Base-by-base conservation (phyloP, 2,888 invertebrate species). In the Chrysomela aeneicollis region DNA sequence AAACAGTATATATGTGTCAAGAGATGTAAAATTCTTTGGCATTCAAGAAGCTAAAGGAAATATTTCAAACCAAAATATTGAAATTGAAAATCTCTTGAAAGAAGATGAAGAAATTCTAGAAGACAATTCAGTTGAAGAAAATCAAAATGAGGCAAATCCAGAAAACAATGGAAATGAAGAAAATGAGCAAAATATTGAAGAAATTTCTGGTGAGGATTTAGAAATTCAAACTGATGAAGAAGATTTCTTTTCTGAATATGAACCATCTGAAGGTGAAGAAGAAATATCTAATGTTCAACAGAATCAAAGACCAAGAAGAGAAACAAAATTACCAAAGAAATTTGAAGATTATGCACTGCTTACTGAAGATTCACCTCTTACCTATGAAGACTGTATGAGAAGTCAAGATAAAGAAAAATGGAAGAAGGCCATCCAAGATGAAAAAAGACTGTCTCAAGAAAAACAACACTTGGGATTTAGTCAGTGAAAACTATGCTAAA, bases 381-480 rank as follows among this genome's bases (percentile, higher is more conserved):
- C 58, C 5, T 61, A 61, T 46, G 55, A 61, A 59, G 61, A 61
- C 19, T 59, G 26, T 15, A 26, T 59, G 57, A 18, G 10, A 12
- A 58, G 32, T 35, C 32, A 5, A 52, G 22, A 59, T 12, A 61
- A 57, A 35, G 10, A 59, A 35, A 59, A 69, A 15, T 69, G 63
- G 69, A 46, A 15, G 15, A 26, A 54, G 50, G 68, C 70, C 12
- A 67, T 69, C 21, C 15, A 64, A 52, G 67, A 70, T 59, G 73
- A n/a, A 74, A 70, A 70, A 71, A 49, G 53, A 68, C 22, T 71
- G 70, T 6, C 59, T 74, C 5, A 17, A 64, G 19, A 61, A 69
- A 49, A 73, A 72, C 47, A 32, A 70, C 18, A 71, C 72, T 21
- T 72, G 71, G 73, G 61, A 61, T 1, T 32, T 51, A n/a, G 67